phyloP scores from a whole-genome alignment of 2,113 vertebrate species.

The Amblyornis subalaris region DNA sequence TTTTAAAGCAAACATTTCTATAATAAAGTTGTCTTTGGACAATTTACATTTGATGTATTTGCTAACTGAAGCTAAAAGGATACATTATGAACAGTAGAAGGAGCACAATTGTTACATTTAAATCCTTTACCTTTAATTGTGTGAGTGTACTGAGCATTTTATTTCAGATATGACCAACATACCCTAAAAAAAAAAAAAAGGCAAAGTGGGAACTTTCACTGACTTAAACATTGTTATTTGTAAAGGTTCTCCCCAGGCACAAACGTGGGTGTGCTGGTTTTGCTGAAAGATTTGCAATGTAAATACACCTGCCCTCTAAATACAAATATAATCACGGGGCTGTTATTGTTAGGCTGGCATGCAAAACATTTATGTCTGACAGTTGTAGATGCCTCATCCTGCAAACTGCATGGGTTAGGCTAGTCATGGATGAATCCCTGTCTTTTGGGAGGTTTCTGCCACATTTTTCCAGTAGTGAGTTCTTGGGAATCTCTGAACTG shows the following conservation, averaged over 20 bases:
- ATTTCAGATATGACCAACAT: neutral
- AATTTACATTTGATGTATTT: neutral
- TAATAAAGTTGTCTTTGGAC: conserved; percentile 10
- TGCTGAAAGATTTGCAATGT: neutral
- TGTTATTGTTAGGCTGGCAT: neutral
- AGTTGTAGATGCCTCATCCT: neutral
- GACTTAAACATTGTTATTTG: neutral
- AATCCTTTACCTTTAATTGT: neutral
- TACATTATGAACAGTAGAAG: neutral
- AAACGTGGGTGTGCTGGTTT: neutral
- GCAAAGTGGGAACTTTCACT: neutral
- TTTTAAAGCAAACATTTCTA: neutral
- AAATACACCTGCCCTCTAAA: neutral
- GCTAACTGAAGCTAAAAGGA: neutral
- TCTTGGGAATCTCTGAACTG: neutral
- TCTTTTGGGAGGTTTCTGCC: neutral
- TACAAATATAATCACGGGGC: neutral
- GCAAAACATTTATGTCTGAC: neutral
- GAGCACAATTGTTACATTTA: neutral
- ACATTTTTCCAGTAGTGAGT: neutral
- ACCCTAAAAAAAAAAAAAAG: neutral
- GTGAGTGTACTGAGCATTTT: neutral
- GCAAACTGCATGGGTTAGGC: neutral
- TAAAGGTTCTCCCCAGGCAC: neutral
- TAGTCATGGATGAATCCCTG: neutral